phyloP scores from a whole-genome alignment of 2,888 invertebrate genomes.

The Crossocerus cetratus region DNA sequence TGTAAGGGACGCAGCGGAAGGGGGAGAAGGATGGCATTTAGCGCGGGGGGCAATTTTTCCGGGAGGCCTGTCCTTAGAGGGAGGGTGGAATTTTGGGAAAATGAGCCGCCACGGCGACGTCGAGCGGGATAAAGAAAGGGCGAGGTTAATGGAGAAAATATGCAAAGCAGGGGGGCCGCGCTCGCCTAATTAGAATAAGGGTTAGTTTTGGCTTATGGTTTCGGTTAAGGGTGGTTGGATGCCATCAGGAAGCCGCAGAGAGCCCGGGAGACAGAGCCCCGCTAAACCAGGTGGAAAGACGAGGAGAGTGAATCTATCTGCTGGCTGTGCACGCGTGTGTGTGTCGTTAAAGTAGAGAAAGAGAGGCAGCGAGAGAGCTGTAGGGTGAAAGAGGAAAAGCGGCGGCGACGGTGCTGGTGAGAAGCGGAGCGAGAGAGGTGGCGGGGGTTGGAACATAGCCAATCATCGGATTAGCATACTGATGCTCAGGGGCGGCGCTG shows the following conservation, averaged over 20 bases:
- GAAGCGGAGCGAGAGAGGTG: conserved; percentile 41
- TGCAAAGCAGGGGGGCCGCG: conserved; percentile 68
- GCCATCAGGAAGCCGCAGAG: conserved; percentile 65
- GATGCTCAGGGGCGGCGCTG: conserved; percentile 75
- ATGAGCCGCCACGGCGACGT: conserved; percentile 48
- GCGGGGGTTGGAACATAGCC: conserved; percentile 75
- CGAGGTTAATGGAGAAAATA: conserved; percentile 72
- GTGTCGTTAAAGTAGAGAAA: neutral
- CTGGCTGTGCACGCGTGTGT: conserved; percentile 1
- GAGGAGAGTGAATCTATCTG: conserved; percentile 14
- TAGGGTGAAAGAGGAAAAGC: conserved; percentile 36
- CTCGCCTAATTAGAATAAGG: conserved; percentile 75
- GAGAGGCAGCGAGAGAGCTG: neutral
- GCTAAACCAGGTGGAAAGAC: conserved; percentile 16
- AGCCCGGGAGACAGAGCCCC: conserved; percentile 2
- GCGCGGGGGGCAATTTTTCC: neutral
- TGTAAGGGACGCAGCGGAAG: too few species aligned
- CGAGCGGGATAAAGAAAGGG: conserved; percentile 63
- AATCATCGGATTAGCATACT: conserved; percentile 78
- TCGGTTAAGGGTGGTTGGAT: conserved; percentile 71
- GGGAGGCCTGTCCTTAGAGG: neutral
- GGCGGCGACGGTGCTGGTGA: conserved; percentile 33
- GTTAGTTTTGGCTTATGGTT: conserved; percentile 76
- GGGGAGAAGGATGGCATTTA: neutral
- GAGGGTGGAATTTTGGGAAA: conserved; percentile 48